Conservation (phyloP, 2,113 vertebrate genomes). For the Chloebia gouldiae region DNA sequence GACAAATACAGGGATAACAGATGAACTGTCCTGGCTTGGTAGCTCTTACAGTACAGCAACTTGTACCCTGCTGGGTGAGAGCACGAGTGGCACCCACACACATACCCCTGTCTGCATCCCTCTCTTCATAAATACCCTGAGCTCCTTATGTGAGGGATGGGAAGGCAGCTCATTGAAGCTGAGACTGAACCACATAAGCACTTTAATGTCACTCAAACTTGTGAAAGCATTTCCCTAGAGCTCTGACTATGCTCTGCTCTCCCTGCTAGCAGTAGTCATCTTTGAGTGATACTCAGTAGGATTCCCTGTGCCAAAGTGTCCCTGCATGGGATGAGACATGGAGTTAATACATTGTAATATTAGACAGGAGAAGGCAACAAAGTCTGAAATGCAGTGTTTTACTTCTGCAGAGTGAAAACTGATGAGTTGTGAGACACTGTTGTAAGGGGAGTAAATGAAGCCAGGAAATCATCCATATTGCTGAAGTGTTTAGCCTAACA, state of each 20-base stretch:
- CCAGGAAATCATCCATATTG: not conserved
- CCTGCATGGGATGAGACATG: not conserved
- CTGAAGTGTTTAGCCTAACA: not conserved
- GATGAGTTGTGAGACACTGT: not conserved
- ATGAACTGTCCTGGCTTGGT: not conserved
- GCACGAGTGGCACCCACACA: accelerated
- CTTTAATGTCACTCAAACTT: not conserved
- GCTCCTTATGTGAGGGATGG: not conserved
- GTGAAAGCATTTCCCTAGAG: not conserved
- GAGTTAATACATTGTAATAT: not conserved
- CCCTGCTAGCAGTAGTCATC: not conserved
- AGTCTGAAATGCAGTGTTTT: not conserved
- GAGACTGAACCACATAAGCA: not conserved
- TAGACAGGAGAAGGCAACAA: not conserved
- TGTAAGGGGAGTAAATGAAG: not conserved
- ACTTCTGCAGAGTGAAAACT: not conserved
- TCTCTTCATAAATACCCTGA: not conserved
- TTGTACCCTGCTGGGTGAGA: not conserved
- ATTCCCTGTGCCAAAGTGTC: not conserved
- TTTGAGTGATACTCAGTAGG: not conserved
- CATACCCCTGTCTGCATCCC: not conserved
- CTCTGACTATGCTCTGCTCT: not conserved
- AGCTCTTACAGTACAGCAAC: not conserved
- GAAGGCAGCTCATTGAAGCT: not conserved
- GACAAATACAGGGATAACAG: not conserved